Base-by-base conservation (phyloP, 2,113 vertebrate genomes). In the Ictidomys tridecemlineatus region DNA sequence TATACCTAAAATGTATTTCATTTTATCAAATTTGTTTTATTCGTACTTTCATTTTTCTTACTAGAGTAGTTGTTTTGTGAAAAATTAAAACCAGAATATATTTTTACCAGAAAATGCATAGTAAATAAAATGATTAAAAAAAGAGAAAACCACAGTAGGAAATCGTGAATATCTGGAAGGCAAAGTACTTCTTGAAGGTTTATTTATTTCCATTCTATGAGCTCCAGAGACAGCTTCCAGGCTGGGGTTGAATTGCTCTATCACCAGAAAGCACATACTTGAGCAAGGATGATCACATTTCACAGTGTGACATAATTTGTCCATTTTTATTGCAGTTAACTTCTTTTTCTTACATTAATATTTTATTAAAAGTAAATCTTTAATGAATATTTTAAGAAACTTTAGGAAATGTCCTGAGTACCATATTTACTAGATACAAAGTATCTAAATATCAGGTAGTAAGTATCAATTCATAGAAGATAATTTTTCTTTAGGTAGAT, bases 11-110 rank as follows among this genome's bases (percentile, higher is more conserved):
- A 97, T 93, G 74, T 51, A 91, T 97, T 92, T 86, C n/a, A 97
- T 97, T 97, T 98, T 96, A 97, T 98, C 72, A 72, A 61, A 95
- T 95, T 93, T 96, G 84, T 98, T 83, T 98, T 63, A 98, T 37
- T 51, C 94, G 97, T 85, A 96, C 96, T 97, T 80, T 97, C 97
- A 97, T 95, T 92, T 90, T 97, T 96, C 82, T 95, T 95, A 95
- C 34, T 14, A 20, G 89, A 94, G 69, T 98, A 84, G 97, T 92
- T 96, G 11, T 89, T 94, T 97, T 86, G 63, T 78, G 45, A 97
- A 56, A 80, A 96, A 39, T 86, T 74, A 85, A 58, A 48, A 56
- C 91, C 88, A 96, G 20, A 94, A 97, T 97, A 94, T 97, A 58
- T 96, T 98, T 96, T 97, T 69, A 95, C 93, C 93, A 97, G 94